These are phyloP conservation scores for Zaprionus davidi DNA, from an alignment of 1,140 invertebrate species.

Conservation along the genomic window DNA sequence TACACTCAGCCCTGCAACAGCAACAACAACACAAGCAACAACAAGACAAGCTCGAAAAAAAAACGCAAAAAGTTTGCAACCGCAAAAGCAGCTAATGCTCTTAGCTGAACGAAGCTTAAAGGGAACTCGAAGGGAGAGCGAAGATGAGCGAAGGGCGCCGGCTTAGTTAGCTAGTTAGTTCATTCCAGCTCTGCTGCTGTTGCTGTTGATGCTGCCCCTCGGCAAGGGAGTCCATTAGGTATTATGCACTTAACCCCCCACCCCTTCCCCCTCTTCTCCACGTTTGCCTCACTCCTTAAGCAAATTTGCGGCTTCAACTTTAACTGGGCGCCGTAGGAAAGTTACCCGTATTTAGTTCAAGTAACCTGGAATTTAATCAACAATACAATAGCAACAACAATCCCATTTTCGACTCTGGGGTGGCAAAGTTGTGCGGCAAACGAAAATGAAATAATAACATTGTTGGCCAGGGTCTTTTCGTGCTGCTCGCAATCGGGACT, in stretches of 20 bases:
- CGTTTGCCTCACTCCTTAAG: conserved; percentile 2
- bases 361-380: conserved; percentile 57
- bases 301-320: conserved; percentile 23
- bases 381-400: conserved; percentile 7
- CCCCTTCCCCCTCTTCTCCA: neutral
- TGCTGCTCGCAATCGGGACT: neutral
- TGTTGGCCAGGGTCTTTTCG: conserved; percentile 27
- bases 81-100: conserved; percentile 78
- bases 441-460: conserved; percentile 55
- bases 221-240: conserved; percentile 27
- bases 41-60: neutral
- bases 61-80: conserved; percentile 45
- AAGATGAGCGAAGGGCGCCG: neutral
- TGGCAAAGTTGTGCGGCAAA: neutral
- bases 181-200: conserved; percentile 5
- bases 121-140: neutral
- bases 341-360: conserved; percentile 27
- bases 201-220: conserved; percentile 3
- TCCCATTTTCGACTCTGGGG: neutral
- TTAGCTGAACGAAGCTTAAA: conserved; percentile 21
- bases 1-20: conserved; percentile 36
- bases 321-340: neutral
- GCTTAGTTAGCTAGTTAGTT: conserved; percentile 31
- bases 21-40: conserved; percentile 5
- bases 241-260: neutral